phyloP scores from a whole-genome alignment of 2,113 vertebrate species.

The Corvus hawaiiensis region DNA sequence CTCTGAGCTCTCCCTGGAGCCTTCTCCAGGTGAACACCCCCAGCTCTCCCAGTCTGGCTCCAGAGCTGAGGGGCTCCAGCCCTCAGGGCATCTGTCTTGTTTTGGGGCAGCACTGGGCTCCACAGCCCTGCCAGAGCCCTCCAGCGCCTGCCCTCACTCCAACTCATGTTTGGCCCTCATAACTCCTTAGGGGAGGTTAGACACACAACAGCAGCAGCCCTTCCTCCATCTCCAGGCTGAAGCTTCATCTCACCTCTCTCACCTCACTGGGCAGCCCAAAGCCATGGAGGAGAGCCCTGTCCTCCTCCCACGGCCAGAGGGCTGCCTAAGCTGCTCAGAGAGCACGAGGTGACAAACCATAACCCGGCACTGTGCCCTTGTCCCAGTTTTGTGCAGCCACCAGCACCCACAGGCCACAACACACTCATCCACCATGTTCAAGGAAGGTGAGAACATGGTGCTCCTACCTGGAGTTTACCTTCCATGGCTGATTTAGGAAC shows the following conservation, averaged over 20 bases:
- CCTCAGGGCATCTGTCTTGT: neutral
- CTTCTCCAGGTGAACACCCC: fast-evolving
- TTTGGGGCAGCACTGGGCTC: neutral
- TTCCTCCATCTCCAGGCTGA: neutral
- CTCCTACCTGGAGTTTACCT: neutral
- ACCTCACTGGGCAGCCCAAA: neutral
- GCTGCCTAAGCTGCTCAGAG: neutral
- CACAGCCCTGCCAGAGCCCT: neutral
- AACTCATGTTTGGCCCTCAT: fast-evolving
- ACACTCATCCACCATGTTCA: fast-evolving
- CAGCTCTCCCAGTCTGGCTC: neutral
- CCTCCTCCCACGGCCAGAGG: neutral
- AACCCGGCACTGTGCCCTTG: fast-evolving
- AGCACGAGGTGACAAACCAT: fast-evolving
- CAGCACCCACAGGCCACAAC: neutral
- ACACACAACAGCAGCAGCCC: neutral
- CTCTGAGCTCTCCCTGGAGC: neutral
- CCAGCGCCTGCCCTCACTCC: fast-evolving
- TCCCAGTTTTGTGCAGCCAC: fast-evolving
- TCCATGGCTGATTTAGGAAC: neutral
- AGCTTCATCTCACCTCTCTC: neutral
- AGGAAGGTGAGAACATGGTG: fast-evolving
- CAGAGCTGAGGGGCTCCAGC: neutral
- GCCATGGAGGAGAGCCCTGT: neutral
- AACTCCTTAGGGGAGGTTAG: fast-evolving